Evolutionary conservation across 2,888 invertebrate genomes (phyloP).

Genomic region (Oscheius onirici): DNA sequence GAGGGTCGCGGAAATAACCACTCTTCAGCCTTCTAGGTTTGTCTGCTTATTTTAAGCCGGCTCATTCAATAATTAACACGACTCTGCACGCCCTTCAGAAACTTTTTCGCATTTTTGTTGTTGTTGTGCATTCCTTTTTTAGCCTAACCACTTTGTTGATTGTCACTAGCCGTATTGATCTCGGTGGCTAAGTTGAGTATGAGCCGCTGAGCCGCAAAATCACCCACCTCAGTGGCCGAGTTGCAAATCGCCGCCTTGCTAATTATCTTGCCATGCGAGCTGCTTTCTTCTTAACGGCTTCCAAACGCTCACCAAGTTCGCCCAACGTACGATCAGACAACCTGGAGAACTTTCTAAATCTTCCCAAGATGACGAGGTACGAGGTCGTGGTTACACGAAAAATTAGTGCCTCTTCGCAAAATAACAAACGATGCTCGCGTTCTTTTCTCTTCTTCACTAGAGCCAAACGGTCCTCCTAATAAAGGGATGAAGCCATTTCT

Average conservation of each 20-base stretch:
- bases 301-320: too few species aligned
- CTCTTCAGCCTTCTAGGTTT: background rate
- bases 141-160: conserved; percentile 26
- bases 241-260: conserved; percentile 5
- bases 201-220: conserved; percentile 31
- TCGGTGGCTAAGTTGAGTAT: conserved; percentile 5
- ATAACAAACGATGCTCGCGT: conserved; percentile 1
- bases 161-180: conserved; percentile 25
- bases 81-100: too few species aligned
- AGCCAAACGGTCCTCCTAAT: background rate
- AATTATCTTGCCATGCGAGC: too few species aligned
- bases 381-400: too few species aligned
- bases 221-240: conserved; percentile 27
- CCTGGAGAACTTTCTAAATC: too few species aligned
- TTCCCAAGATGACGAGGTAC: too few species aligned
- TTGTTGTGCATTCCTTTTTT: background rate
- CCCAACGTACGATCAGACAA: too few species aligned
- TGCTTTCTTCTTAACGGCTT: too few species aligned
- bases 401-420: background rate
- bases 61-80: background rate
- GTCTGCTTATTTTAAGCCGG: background rate
- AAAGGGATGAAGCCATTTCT: background rate
- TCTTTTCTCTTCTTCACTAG: background rate
- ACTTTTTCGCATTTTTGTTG: background rate
- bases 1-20: background rate